phyloP scores from a whole-genome alignment of 53 echinoderm and acorn worm genomes.

The Holothuria leucospilota region DNA sequence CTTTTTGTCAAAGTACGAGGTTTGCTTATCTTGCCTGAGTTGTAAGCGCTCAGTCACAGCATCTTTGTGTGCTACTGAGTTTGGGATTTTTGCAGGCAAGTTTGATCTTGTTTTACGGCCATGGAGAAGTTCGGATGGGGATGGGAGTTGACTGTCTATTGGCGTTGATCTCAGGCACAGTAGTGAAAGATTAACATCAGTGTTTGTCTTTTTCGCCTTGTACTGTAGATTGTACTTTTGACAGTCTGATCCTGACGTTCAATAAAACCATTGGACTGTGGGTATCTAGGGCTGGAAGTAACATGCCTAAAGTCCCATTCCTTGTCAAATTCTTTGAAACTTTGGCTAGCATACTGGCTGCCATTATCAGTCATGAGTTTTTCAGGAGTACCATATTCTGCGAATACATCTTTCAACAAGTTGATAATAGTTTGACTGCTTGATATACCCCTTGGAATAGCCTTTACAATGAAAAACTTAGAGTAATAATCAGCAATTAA shows the following conservation, averaged over 20 bases:
- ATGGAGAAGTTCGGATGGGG: no score
- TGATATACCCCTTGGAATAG: slow-evolving; percentile 39
- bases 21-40: slow-evolving; percentile 47
- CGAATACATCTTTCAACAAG: no score
- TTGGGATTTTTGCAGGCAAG: slow-evolving; percentile 40
- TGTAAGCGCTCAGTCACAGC: no score
- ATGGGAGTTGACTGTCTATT: slow-evolving; percentile 62
- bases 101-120: slow-evolving; percentile 43
- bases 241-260: slow-evolving; percentile 72
- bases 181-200: slow-evolving; percentile 53
- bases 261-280: slow-evolving; percentile 76
- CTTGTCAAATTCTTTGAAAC: slow-evolving; percentile 66
- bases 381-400: slow-evolving; percentile 72
- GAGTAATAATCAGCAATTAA: slow-evolving; percentile 74
- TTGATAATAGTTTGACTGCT: slow-evolving; percentile 59
- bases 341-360: slow-evolving; percentile 54
- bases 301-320: slow-evolving; percentile 77
- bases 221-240: slow-evolving; percentile 62
- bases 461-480: slow-evolving; percentile 58
- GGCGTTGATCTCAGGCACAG: slow-evolving; percentile 67
- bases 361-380: slow-evolving; percentile 74
- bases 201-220: slow-evolving; percentile 59
- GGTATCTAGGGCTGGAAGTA: slow-evolving; percentile 72
- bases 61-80: slow-evolving; percentile 33
- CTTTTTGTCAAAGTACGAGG: slow-evolving; percentile 37